phyloP scores from a whole-genome alignment of 2,888 invertebrate species.

The Lepidonotus clava region DNA sequence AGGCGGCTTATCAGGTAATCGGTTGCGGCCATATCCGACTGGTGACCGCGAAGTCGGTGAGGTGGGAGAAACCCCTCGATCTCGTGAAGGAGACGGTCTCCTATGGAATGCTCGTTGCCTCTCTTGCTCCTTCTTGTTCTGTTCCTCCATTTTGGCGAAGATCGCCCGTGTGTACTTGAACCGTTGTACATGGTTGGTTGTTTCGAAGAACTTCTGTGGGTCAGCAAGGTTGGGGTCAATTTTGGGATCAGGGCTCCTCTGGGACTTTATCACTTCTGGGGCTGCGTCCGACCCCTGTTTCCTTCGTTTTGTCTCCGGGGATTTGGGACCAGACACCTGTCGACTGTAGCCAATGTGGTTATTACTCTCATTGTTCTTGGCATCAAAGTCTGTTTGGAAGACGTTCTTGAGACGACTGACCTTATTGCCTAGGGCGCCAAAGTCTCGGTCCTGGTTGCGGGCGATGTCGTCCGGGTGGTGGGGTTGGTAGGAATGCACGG shows the following conservation, averaged over 20 bases:
- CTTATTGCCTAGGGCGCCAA: conserved; percentile 67
- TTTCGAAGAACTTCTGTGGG: conserved; percentile 57
- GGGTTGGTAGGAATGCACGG: neutral
- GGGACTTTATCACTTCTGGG: conserved; percentile 5
- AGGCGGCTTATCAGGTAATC: conserved; percentile 18
- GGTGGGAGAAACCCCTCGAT: conserved; percentile 41
- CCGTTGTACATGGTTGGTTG: conserved; percentile 77
- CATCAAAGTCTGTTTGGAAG: conserved; percentile 68
- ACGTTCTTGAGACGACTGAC: conserved; percentile 76
- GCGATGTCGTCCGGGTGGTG: conserved; percentile 35
- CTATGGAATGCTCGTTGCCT: neutral
- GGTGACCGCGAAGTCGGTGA: conserved; percentile 50
- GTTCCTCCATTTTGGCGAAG: conserved; percentile 78
- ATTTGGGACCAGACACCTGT: conserved; percentile 42
- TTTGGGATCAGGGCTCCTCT: neutral
- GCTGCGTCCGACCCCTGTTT: neutral
- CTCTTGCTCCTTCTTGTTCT: conserved; percentile 60
- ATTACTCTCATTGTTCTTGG: conserved; percentile 4
- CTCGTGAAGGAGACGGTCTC: conserved; percentile 11
- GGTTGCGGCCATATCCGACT: neutral
- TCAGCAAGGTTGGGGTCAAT: conserved; percentile 47
- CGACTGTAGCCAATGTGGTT: neutral
- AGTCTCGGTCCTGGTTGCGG: neutral
- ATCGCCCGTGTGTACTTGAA: conserved; percentile 78
- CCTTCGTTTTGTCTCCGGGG: neutral